These are phyloP conservation scores for Eclectus roratus DNA, from an alignment of 2,113 vertebrate genomes.

Conservation along the genomic window DNA sequence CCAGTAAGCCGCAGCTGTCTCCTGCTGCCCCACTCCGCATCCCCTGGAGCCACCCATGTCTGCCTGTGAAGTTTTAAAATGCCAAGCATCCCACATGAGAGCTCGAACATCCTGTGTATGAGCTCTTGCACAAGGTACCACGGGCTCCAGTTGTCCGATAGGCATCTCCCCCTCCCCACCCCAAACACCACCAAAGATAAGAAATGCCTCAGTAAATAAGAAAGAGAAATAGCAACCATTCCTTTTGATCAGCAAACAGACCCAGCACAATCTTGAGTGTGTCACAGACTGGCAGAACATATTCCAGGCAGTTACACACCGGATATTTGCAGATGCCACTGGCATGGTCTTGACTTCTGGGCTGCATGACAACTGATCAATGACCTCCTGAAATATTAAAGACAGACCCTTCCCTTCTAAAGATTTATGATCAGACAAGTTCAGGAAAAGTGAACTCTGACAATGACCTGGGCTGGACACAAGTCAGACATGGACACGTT, in stretches of 20 bases:
- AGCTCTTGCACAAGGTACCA: neutral
- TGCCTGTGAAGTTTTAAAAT: neutral
- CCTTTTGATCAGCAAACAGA: neutral
- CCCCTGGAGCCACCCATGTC: neutral
- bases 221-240: neutral
- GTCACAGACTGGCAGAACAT: neutral
- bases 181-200: neutral
- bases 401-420: neutral
- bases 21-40: neutral
- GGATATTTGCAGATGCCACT: neutral
- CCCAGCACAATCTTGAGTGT: neutral
- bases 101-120: neutral
- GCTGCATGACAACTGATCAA: neutral
- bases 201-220: neutral
- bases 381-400: neutral
- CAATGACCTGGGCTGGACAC: neutral
- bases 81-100: neutral
- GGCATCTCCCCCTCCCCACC: neutral
- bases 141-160: neutral
- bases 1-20: neutral
- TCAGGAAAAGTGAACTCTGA: neutral
- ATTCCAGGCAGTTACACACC: neutral
- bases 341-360: neutral
- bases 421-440: neutral
- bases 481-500: neutral